These are phyloP conservation scores for Sogatella furcifera DNA, from an alignment of 1,140 invertebrate genomes.

Conservation along the genomic window DNA sequence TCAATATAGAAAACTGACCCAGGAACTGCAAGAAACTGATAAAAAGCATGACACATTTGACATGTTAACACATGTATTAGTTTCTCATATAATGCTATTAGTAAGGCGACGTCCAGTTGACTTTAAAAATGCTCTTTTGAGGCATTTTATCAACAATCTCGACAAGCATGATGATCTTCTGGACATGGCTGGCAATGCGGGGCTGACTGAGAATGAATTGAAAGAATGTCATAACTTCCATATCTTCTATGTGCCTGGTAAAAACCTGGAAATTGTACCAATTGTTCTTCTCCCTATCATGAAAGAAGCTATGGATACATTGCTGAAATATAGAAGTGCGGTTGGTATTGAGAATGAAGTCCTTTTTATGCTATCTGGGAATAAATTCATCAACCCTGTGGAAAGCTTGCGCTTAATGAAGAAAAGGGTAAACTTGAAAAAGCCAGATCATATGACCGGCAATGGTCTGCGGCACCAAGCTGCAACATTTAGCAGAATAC, in stretches of 20 bases:
- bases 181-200: neutral
- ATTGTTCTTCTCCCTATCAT: neutral
- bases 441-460: slow-evolving; percentile 2
- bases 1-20: neutral
- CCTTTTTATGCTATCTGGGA: neutral
- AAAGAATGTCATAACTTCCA: neutral
- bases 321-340: neutral
- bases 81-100: slow-evolving; percentile 2
- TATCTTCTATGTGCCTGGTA: slow-evolving; percentile 4
- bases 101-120: neutral
- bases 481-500: neutral
- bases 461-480: slow-evolving; percentile 9
- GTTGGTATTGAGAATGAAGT: neutral
- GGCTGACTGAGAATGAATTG: neutral
- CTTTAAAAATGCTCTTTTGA: neutral
- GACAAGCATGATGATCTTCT: slow-evolving; percentile 2
- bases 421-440: neutral
- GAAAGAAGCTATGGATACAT: slow-evolving; percentile 1
- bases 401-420: neutral
- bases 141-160: slow-evolving; percentile 2
- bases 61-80: neutral
- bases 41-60: neutral
- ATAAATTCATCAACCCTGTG: neutral
- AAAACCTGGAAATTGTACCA: slow-evolving; percentile 5
- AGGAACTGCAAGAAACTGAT: neutral